phyloP scores from a whole-genome alignment of 2,888 invertebrate species.

The Cantharis nigra region DNA sequence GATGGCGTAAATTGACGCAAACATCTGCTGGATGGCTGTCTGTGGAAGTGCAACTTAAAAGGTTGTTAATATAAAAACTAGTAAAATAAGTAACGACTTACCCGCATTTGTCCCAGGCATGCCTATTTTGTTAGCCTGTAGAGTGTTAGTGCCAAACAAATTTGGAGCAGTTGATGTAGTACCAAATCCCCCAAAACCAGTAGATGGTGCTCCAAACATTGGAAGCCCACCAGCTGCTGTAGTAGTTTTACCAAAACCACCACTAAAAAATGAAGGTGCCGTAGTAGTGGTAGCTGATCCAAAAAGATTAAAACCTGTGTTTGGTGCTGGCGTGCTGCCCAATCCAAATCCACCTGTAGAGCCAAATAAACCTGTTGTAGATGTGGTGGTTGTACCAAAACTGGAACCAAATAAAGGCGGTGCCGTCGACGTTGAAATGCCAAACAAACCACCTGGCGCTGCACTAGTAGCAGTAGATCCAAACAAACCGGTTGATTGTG shows the following conservation, averaged over 20 bases:
- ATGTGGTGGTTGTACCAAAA: slow-evolving; percentile 47
- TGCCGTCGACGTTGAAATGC: slow-evolving; percentile 23
- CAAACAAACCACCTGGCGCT: slow-evolving; percentile 41
- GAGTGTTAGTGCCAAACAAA: slow-evolving; percentile 40
- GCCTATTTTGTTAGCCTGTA: slow-evolving; percentile 33
- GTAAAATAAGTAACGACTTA: neutral
- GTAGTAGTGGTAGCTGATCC: slow-evolving; percentile 43
- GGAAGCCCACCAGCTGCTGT: slow-evolving; percentile 49
- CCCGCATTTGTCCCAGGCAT: neutral
- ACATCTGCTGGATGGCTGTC: slow-evolving; percentile 52
- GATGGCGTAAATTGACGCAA: slow-evolving; percentile 56
- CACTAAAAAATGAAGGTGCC: slow-evolving; percentile 49
- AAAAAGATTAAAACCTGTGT: slow-evolving; percentile 48
- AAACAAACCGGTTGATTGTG: slow-evolving; percentile 48
- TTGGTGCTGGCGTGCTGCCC: slow-evolving; percentile 39
- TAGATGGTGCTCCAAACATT: slow-evolving; percentile 51
- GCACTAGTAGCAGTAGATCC: slow-evolving; percentile 50
- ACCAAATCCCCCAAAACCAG: slow-evolving; percentile 48
- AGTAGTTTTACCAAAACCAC: slow-evolving; percentile 56
- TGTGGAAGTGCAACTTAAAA: slow-evolving; percentile 31
- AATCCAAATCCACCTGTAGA: slow-evolving; percentile 49
- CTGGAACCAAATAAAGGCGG: slow-evolving; percentile 19
- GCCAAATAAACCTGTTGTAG: slow-evolving; percentile 53
- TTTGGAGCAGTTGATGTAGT: slow-evolving; percentile 39
- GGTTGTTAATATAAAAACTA: neutral